Percentiles rank a stretch among this genome's conserved stretches.
phyloP scores from a whole-genome alignment of 2,888 invertebrate species.

The Drosophila formosana region DNA sequence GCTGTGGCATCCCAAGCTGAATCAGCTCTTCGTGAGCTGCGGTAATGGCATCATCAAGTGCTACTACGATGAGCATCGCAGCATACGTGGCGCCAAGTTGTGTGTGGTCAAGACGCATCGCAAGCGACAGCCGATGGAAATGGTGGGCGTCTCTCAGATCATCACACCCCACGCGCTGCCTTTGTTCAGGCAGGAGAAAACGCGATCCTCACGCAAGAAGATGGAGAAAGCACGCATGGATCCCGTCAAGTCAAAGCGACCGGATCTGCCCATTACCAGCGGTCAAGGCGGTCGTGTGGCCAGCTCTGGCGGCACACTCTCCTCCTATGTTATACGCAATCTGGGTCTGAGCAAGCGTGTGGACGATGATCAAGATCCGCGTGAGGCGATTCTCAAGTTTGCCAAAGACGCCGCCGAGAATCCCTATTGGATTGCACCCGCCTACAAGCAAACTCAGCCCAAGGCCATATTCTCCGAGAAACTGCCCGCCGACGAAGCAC shows the following conservation, averaged over 20 bases:
- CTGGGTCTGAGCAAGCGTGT: slow-evolving; percentile 96
- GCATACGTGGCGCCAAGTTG: slow-evolving; percentile 95
- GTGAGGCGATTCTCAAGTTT: slow-evolving; percentile 96
- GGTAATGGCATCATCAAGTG: slow-evolving; percentile 96
- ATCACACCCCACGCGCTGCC: slow-evolving; percentile 98
- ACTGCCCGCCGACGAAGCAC: slow-evolving; percentile 51
- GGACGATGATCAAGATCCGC: slow-evolving; percentile 96
- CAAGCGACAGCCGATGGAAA: slow-evolving; percentile 93
- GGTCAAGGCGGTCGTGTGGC: slow-evolving; percentile 97
- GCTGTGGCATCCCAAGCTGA: slow-evolving; percentile 98
- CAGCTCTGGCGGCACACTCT: slow-evolving; percentile 95
- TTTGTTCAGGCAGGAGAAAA: slow-evolving; percentile 95
- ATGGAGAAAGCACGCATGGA: slow-evolving; percentile 96
- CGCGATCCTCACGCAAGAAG: slow-evolving; percentile 94
- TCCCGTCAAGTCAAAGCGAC: slow-evolving; percentile 92
- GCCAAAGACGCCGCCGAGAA: slow-evolving; percentile 98
- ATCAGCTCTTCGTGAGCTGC: slow-evolving; percentile 97
- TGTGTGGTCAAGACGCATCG: slow-evolving; percentile 93
- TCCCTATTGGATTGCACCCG: slow-evolving; percentile 98
- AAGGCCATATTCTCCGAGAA: slow-evolving; percentile 90
- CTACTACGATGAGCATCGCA: slow-evolving; percentile 94
- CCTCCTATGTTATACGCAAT: slow-evolving; percentile 98
- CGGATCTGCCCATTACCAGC: slow-evolving; percentile 94
- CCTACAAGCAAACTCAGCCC: slow-evolving; percentile 95
- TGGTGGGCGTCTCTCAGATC: slow-evolving; percentile 95